Evolutionary conservation across 2,797 vertebrate genomes (phyloP), one percentile per base, ranked within the genome.

Genomic region (Brachymystax lenok): DNA sequence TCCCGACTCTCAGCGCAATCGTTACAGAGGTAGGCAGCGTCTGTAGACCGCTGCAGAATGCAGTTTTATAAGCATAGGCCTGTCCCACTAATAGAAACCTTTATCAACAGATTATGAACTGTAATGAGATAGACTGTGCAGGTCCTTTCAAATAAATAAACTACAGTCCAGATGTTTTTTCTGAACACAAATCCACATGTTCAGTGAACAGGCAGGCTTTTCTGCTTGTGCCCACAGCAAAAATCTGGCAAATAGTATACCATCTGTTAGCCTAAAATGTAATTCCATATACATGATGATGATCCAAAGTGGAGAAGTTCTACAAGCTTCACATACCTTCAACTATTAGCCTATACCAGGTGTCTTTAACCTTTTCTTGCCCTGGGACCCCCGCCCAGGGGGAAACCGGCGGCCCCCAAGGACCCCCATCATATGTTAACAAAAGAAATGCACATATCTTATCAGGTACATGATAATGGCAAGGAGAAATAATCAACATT

Each of bases 141-240:
- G 17, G 70, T 52, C 16, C 12, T 64, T 46, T 30, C 5, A 51
- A 77, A 71, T 56, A 77, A 71, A 1, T 14, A 2, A 74, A 63
- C 59, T 24, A 63, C 16, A 1, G 76, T 77, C 82, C 90, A 88
- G 87, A 88, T 91, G 88, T 85, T 68, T 4, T 82, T 51, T 66
- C 56, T 69, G 68, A 13, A 73, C 72, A 80, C 82, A 83, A 81
- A 69, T 83, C 61, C 27, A 80, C 80, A 83, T 12, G 56, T 76
- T 80, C 56, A 59, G 7, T 68, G 80, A 84, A 79, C 83, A 89
- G 85, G 76, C 84, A 83, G 28, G 76, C 21, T 83, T 12, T 46
- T 86, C 83, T n/a, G 77, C 80, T 33, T 4, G 56, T 16, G 79
- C 73, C 87, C 72, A 82, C 82, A 85, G 92, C 83, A 27, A 69